Conservation (phyloP, 2,797 vertebrate species). For the Myotis pilosus region DNA sequence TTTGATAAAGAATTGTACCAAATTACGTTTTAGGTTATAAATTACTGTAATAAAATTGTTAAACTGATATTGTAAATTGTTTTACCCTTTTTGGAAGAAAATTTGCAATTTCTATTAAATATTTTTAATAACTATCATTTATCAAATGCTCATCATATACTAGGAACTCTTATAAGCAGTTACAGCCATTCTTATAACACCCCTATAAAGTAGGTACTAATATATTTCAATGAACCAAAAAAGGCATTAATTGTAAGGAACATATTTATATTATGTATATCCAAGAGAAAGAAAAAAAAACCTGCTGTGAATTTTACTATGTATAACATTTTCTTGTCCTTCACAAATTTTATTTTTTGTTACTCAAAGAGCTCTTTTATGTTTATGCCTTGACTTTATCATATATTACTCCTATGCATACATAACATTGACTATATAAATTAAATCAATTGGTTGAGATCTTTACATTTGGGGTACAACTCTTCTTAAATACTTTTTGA, state of each 20-base stretch:
- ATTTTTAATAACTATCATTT: slow-evolving; percentile 57
- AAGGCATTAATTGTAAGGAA: not conserved
- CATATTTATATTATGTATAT: not conserved
- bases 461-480: not conserved
- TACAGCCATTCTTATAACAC: not conserved
- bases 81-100: slow-evolving; percentile 33
- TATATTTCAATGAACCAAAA: slow-evolving; percentile 2
- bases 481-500: not conserved
- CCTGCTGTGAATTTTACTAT: not conserved
- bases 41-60: slow-evolving; percentile 38
- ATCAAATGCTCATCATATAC: not conserved
- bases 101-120: slow-evolving; percentile 55
- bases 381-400: not conserved
- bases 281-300: not conserved
- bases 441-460: not conserved
- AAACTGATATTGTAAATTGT: slow-evolving; percentile 40
- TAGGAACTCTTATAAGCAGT: not conserved
- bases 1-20: slow-evolving; percentile 45
- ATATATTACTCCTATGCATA: not conserved
- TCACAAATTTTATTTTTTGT: slow-evolving; percentile 23
- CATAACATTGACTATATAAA: not conserved
- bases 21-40: slow-evolving; percentile 12
- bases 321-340: slow-evolving; percentile 2
- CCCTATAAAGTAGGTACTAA: not conserved
- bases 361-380: not conserved